Conservation (phyloP, 2,797 vertebrate species). For the Tragelaphus oryx region DNA sequence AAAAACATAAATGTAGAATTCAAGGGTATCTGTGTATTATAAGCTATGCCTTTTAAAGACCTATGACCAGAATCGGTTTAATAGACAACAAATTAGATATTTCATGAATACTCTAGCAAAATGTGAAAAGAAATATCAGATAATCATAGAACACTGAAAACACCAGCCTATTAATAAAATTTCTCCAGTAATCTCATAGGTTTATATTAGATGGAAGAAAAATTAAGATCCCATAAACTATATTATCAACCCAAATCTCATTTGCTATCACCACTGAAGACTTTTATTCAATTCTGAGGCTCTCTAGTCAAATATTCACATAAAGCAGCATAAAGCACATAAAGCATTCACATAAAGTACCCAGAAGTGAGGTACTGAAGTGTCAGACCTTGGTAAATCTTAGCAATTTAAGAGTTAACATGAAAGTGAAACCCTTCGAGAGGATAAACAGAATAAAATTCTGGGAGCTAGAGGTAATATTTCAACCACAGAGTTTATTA, state of each 20-base stretch:
- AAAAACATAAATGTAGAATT: background rate
- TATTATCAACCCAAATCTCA: background rate
- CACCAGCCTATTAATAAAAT: background rate
- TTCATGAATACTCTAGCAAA: background rate
- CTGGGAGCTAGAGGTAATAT: conserved; percentile 79
- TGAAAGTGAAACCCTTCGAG: conserved; percentile 69
- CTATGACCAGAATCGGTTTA: background rate
- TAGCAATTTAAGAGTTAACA: conserved; percentile 71
- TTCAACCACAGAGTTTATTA: conserved; percentile 82
- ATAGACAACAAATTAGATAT: background rate
- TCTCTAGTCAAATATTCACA: background rate
- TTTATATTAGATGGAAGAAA: conserved; percentile 35
- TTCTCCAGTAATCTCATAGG: background rate
- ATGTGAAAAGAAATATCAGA: background rate
- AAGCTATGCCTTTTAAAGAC: background rate
- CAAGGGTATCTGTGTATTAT: background rate
- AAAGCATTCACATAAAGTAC: too few relatives aligned
- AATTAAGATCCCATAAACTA: background rate
- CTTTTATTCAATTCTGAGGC: background rate
- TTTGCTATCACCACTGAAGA: background rate
- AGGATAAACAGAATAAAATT: conserved; percentile 77
- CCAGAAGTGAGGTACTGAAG: background rate
- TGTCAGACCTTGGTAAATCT: conserved; percentile 18
- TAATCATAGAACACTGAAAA: background rate
- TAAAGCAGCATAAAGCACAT: background rate